Conservation (phyloP, 1,140 invertebrate species). For the Atta colombica region DNA sequence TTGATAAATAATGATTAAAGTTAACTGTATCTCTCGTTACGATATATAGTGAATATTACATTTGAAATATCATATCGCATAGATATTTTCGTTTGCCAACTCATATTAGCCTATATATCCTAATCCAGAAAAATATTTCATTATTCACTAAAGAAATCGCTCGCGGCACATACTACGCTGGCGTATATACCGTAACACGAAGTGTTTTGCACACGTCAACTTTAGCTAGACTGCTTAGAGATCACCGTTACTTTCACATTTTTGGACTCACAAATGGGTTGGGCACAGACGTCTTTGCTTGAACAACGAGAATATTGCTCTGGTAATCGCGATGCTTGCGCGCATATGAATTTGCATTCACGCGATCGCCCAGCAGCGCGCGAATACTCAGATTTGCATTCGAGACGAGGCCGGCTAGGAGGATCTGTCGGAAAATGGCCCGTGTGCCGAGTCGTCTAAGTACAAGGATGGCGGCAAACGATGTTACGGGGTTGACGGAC, state of each 20-base stretch:
- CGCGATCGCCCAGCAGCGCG: constrained; percentile 47
- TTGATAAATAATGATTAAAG: constrained; percentile 1
- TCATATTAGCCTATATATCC: not conserved
- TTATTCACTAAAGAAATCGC: constrained; percentile 5
- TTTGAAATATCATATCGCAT: constrained; percentile 8
- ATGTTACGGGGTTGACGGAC: constrained; percentile 86
- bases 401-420: constrained; percentile 73
- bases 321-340: constrained; percentile 69
- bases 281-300: not conserved
- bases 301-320: constrained; percentile 25
- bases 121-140: constrained; percentile 1
- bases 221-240: not conserved
- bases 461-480: constrained; percentile 86
- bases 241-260: constrained; percentile 29
- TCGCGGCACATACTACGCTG: not conserved
- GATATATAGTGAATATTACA: not conserved
- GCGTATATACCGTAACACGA: not conserved
- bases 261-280: not conserved
- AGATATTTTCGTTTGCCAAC: not conserved
- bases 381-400: constrained; percentile 81
- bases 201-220: not conserved
- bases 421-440: constrained; percentile 83
- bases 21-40: not conserved
- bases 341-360: constrained; percentile 73
- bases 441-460: constrained; percentile 81